These are phyloP conservation scores for Aphelenchoides bicaudatus DNA, from an alignment of 2,888 invertebrate genomes.

Conservation along the genomic window DNA sequence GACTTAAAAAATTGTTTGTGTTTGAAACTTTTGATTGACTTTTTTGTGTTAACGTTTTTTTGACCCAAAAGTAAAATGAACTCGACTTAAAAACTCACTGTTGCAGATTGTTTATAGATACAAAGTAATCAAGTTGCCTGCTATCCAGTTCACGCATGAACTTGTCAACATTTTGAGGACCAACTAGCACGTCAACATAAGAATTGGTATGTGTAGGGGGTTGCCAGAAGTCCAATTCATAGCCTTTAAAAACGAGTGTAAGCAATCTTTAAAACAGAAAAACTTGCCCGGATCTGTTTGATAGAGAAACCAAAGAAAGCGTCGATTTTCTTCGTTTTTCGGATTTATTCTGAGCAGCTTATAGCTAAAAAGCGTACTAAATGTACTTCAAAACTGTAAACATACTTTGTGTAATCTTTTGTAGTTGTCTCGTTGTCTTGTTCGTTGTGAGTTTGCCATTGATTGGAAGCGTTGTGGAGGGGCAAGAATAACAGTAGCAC, in stretches of 20 bases:
- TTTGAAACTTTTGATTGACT: slow-evolving; percentile 20
- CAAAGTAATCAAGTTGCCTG: slow-evolving; percentile 48
- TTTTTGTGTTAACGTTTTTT: slow-evolving; percentile 49
- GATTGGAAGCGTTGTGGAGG: neutral
- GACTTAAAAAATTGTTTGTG: slow-evolving; percentile 14
- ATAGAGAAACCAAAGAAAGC: slow-evolving; percentile 45
- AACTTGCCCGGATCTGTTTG: slow-evolving; percentile 26
- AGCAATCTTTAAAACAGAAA: slow-evolving; percentile 20
- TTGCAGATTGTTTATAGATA: slow-evolving; percentile 56
- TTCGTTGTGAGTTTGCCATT: neutral
- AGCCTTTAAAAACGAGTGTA: too few relatives aligned
- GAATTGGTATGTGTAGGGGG: slow-evolving; percentile 8
- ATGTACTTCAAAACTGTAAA: too few relatives aligned
- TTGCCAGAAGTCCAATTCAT: slow-evolving; percentile 24
- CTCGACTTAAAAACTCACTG: slow-evolving; percentile 38
- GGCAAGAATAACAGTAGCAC: neutral
- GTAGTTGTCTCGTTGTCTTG: slow-evolving; percentile 7
- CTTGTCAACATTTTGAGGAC: slow-evolving; percentile 44
- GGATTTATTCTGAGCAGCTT: slow-evolving; percentile 57
- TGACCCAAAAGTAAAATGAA: slow-evolving; percentile 17
- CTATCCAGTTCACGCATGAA: slow-evolving; percentile 52
- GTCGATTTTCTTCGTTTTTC: slow-evolving; percentile 42
- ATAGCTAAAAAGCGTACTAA: slow-evolving; percentile 43
- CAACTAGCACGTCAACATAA: slow-evolving; percentile 46
- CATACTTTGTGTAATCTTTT: neutral